Conservation (phyloP, 2,797 vertebrate species). For the Scomberomorus guttatus region DNA sequence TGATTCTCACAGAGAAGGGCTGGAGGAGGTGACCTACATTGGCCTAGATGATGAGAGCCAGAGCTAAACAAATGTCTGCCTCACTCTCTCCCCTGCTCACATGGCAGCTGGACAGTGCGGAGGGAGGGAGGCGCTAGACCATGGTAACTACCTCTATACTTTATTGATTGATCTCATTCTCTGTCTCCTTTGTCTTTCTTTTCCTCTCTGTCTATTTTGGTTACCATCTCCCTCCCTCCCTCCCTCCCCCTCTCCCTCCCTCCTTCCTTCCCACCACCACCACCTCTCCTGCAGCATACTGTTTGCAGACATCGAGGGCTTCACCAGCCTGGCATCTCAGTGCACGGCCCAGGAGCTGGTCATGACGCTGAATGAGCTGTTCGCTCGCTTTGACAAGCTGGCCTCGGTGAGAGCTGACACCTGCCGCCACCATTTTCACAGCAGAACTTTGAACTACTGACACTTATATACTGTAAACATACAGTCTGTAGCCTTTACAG, state of each 20-base stretch:
- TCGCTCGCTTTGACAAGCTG: constrained; percentile 88
- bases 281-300: constrained; percentile 80
- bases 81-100: constrained; percentile 34
- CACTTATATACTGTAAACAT: constrained; percentile 30
- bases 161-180: constrained; percentile 57
- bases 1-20: constrained; percentile 61
- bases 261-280: background rate
- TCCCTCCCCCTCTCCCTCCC: constrained; percentile 5
- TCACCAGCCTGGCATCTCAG: constrained; percentile 88
- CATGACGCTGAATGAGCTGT: constrained; percentile 89
- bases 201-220: constrained; percentile 21
- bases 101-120: constrained; percentile 47
- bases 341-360: constrained; percentile 89
- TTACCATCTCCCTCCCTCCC: constrained; percentile 7
- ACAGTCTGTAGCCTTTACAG: constrained; percentile 18
- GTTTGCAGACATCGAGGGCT: constrained; percentile 88
- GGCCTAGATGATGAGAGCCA: constrained; percentile 68
- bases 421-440: constrained; percentile 13
- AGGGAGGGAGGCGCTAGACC: constrained; percentile 46
- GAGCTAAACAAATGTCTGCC: constrained; percentile 67
- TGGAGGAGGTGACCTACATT: constrained; percentile 79
- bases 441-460: constrained; percentile 31
- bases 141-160: constrained; percentile 36
- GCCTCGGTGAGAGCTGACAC: constrained; percentile 82
- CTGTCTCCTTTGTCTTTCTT: constrained; percentile 39